Conservation (phyloP, 2,888 invertebrate genomes). For the Amphipoea oculea region DNA sequence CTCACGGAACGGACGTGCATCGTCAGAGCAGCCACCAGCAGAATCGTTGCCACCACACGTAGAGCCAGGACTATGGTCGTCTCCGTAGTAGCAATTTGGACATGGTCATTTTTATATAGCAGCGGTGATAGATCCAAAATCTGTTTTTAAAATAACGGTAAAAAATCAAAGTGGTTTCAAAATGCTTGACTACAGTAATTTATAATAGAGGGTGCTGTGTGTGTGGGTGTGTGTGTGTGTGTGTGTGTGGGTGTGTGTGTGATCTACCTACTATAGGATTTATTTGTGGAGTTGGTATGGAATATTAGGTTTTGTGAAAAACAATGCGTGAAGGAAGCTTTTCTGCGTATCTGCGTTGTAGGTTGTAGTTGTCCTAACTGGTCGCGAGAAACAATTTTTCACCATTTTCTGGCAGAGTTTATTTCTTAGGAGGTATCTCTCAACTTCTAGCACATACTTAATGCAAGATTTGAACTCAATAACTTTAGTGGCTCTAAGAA, state of each 20-base stretch:
- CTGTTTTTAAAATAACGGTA: background rate
- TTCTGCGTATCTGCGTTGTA: background rate
- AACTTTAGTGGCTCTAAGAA: background rate
- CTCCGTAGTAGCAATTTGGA: rapidly evolving
- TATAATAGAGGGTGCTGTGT: background rate
- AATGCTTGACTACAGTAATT: background rate
- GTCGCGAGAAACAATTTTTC: background rate
- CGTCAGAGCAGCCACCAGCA: constrained; percentile 73
- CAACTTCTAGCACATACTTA: background rate
- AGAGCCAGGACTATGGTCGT: constrained; percentile 55
- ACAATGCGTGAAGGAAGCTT: background rate
- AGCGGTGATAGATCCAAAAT: background rate
- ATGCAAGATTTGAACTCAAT: background rate
- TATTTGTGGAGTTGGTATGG: background rate
- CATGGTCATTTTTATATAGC: background rate
- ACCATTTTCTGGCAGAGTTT: background rate
- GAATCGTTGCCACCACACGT: constrained; percentile 69
- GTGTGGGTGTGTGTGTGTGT: too few relatives aligned
- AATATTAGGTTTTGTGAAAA: background rate
- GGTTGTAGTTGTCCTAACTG: background rate
- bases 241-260: too few relatives aligned
- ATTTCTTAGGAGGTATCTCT: background rate
- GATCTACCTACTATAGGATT: background rate
- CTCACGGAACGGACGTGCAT: constrained; percentile 78
- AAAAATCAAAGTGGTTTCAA: background rate